Conservation (phyloP, 2,797 vertebrate species). For the Hyperoplus lanceolatus region DNA sequence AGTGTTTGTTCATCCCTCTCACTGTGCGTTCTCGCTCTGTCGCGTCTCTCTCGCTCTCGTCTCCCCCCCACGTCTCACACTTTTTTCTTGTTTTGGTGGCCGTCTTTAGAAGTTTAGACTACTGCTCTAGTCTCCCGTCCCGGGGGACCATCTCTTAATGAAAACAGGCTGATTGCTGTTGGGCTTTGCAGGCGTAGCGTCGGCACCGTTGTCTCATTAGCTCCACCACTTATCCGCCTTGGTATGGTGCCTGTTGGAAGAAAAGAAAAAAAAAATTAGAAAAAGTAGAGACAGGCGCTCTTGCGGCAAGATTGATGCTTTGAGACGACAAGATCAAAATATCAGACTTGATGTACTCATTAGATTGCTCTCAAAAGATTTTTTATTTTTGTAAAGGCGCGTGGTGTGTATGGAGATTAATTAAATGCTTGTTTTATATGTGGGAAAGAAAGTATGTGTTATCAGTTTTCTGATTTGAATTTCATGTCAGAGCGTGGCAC, state of each 20-base stretch:
- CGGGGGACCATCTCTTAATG: slow-evolving; percentile 77
- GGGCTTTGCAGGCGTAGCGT: slow-evolving; percentile 76
- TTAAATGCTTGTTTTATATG: slow-evolving; percentile 25
- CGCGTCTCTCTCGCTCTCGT: slow-evolving; percentile 46
- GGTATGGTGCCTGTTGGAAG: slow-evolving; percentile 69
- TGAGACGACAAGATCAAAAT: slow-evolving; percentile 75
- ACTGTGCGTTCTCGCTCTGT: slow-evolving; percentile 38
- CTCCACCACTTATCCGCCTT: slow-evolving; percentile 75
- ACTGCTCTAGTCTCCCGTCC: slow-evolving; percentile 71
- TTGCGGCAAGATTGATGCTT: slow-evolving; percentile 73
- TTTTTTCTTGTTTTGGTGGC: slow-evolving; percentile 71
- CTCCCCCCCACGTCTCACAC: slow-evolving; percentile 40
- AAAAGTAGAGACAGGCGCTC: slow-evolving; percentile 48
- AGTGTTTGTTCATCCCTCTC: slow-evolving; percentile 64
- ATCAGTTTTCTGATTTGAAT: slow-evolving; percentile 33
- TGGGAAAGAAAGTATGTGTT: slow-evolving; percentile 41
- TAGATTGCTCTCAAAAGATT: slow-evolving; percentile 59
- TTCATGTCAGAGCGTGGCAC: slow-evolving; percentile 28
- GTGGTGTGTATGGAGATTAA: slow-evolving; percentile 55
- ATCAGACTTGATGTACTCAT: slow-evolving; percentile 72
- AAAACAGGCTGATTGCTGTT: slow-evolving; percentile 86
- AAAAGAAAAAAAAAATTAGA: slow-evolving; percentile 15
- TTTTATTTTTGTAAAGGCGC: slow-evolving; percentile 38
- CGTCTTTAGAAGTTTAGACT: slow-evolving; percentile 77
- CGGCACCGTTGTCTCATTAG: slow-evolving; percentile 83